Conservation (phyloP, 53 echinoderm and acorn worm species). For the Echinometra lucunter region DNA sequence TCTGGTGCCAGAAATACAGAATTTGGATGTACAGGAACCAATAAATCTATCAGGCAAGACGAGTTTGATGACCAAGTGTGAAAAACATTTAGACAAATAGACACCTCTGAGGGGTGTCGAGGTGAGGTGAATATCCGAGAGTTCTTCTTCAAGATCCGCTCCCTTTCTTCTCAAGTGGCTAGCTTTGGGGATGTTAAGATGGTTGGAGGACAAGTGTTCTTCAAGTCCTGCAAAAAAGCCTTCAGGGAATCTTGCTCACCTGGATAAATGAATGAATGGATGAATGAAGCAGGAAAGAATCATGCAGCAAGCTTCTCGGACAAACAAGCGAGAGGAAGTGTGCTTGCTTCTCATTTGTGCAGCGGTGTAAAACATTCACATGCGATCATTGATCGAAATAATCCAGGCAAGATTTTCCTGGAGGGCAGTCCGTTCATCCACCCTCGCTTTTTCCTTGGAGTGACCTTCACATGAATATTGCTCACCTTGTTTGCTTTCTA, state of each 20-base stretch:
- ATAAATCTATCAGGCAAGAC: constrained; percentile 26
- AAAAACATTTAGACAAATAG: background rate
- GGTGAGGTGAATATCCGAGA: constrained; percentile 15
- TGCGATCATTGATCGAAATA: background rate
- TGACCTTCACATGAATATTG: background rate
- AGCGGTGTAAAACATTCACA: background rate
- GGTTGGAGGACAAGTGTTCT: background rate
- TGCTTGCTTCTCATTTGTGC: background rate
- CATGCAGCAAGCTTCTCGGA: background rate
- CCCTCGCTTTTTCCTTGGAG: background rate
- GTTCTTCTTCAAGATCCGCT: background rate
- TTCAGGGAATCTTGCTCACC: background rate
- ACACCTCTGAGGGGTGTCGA: background rate
- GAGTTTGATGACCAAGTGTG: constrained; percentile 10
- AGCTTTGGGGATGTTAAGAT: background rate
- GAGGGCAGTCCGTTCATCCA: background rate
- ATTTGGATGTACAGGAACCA: background rate
- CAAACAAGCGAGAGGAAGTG: background rate
- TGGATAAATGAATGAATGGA: constrained; percentile 30
- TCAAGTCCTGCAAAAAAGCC: background rate
- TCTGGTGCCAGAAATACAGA: background rate
- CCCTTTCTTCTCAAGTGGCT: background rate
- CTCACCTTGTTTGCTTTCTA: background rate
- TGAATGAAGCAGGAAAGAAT: background rate
- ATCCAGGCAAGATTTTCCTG: background rate